These are phyloP conservation scores for Tamias sibiricus DNA, from an alignment of 2,113 vertebrate species.

Conservation along the genomic window DNA sequence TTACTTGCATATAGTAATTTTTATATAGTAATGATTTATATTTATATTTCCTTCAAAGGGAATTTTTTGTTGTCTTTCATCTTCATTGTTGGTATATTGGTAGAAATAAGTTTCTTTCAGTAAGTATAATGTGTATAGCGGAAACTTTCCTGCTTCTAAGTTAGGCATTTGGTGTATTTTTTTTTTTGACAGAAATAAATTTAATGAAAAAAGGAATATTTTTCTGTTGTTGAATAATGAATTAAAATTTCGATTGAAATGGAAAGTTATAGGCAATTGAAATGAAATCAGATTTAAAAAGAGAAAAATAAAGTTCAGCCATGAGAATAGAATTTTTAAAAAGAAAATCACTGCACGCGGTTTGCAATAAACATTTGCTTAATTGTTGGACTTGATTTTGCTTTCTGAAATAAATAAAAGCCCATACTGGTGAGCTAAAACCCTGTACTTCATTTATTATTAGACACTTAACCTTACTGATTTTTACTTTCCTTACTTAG, in stretches of 20 bases:
- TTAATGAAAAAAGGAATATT: neutral
- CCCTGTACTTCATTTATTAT: neutral
- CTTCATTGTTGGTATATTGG: neutral
- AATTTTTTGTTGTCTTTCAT: conserved; percentile 28
- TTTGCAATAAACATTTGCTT: neutral
- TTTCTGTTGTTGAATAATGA: conserved; percentile 4
- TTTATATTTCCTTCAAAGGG: neutral
- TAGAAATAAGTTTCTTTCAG: neutral
- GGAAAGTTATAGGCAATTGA: neutral
- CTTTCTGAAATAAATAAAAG: neutral
- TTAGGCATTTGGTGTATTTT: neutral
- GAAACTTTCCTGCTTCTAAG: neutral
- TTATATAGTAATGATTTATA: neutral
- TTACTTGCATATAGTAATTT: neutral
- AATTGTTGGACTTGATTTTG: neutral
- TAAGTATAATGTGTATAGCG: neutral
- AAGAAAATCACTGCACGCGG: neutral
- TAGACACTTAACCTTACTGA: neutral
- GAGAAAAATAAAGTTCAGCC: conserved; percentile 27
- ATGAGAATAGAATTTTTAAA: neutral
- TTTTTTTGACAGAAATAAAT: neutral
- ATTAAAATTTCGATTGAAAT: neutral
- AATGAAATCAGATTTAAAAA: conserved; percentile 3
- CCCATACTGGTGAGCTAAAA: neutral
- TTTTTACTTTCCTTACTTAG: neutral